These are phyloP conservation scores for Aleadryas rufinucha DNA, from an alignment of 2,113 vertebrate species.

Conservation along the genomic window DNA sequence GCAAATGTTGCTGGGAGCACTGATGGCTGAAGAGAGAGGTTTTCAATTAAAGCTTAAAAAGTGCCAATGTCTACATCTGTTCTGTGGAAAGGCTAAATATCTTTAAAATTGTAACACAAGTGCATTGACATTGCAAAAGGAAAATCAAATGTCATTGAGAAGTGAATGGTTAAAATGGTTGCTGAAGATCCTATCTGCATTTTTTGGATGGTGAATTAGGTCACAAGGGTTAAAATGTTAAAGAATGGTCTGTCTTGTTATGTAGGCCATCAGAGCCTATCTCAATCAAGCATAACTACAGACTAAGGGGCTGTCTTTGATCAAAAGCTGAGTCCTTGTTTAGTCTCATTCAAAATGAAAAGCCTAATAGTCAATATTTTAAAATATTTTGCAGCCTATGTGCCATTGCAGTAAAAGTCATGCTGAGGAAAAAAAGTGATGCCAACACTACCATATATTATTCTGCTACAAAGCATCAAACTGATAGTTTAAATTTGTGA, in stretches of 20 bases:
- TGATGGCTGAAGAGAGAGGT: constrained; percentile 54
- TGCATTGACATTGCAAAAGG: neutral
- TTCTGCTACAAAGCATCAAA: neutral
- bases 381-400: neutral
- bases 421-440: neutral
- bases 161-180: constrained; percentile 45
- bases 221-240: constrained; percentile 67
- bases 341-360: constrained; percentile 35
- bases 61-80: constrained; percentile 26
- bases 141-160: constrained; percentile 42
- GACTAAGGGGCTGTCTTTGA: constrained; percentile 56
- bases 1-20: constrained; percentile 32
- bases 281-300: constrained; percentile 64
- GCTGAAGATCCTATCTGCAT: constrained; percentile 29
- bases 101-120: constrained; percentile 45
- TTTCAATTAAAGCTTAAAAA: constrained; percentile 43
- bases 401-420: neutral
- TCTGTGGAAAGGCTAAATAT: constrained; percentile 39
- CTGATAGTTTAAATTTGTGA: neutral
- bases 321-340: constrained; percentile 53
- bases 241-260: constrained; percentile 60
- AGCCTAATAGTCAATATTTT: neutral
- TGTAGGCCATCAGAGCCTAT: constrained; percentile 66
- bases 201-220: constrained; percentile 66
- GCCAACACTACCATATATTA: neutral